Conservation (phyloP, 2,888 invertebrate genomes). For the Plagodis dolabraria region DNA sequence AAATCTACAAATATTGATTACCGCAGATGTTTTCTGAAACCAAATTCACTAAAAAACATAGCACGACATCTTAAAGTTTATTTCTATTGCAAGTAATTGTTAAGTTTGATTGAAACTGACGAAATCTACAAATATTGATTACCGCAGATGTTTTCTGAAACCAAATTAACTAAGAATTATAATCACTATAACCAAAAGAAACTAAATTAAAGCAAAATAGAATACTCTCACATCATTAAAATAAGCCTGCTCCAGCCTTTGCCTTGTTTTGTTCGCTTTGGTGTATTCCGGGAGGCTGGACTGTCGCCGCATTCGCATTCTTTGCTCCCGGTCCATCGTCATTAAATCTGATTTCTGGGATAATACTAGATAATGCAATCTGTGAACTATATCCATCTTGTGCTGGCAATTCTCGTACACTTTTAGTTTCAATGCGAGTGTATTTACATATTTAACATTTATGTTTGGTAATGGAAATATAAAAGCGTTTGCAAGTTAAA, state of each 20-base stretch:
- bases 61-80: too few species aligned
- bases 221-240: slow-evolving; percentile 73
- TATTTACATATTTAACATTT: too few species aligned
- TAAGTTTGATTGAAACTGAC: too few species aligned
- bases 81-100: not conserved
- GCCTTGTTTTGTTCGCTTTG: slow-evolving; percentile 69
- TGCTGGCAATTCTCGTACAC: slow-evolving; percentile 2
- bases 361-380: slow-evolving; percentile 78
- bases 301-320: slow-evolving; percentile 75
- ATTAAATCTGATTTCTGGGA: slow-evolving; percentile 81
- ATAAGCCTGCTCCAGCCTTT: slow-evolving; percentile 74
- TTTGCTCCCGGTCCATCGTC: slow-evolving; percentile 80
- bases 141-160: not conserved
- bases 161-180: not conserved
- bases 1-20: too few species aligned
- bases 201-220: not conserved
- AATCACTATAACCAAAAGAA: not conserved
- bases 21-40: not conserved
- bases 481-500: too few species aligned
- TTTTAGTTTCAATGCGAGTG: too few species aligned
- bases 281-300: slow-evolving; percentile 81
- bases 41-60: not conserved
- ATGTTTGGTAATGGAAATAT: too few species aligned
- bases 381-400: slow-evolving; percentile 79
- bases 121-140: too few species aligned